Base-by-base conservation (phyloP, 2,888 invertebrate genomes). In the Campoplex nolae region DNA sequence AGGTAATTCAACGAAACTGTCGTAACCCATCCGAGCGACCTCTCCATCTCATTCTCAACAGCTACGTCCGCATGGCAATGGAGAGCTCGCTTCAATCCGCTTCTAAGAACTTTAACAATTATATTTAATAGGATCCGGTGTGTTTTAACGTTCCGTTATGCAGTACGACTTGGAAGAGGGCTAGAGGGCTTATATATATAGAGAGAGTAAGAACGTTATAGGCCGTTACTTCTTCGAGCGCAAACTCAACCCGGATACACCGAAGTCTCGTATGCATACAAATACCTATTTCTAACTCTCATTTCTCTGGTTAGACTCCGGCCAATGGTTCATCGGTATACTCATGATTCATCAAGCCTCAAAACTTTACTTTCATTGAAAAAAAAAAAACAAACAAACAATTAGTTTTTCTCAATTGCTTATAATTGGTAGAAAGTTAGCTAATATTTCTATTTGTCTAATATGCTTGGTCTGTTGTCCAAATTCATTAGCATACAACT, bases 41-140 rank as follows among this genome's bases (percentile, higher is more conserved):
- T 23, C 38, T 79, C 56, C 67, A 48, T 78, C 48, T 78, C 28
- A 42, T 38, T 65, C 58, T 68, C 73, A 81, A 88, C 74, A 38
- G 65, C 70, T 71, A 38, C 62, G 51, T 73, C 71, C 51, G 42
- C 38, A 35, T 65, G 16, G 38, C 62, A 62, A 18, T 48, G 83
- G 73, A 74, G 32, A 65, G 35, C 32, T 38, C n/a, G 23, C 28
- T n/a, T 51, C 35, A 38, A 84, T 86, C 83, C 90, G 89, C 87
- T 89, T 89, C 90, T 83, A 92, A 90, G 89, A 94, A 94, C 90
- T 93, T 94, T 91, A 92, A 93, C 93, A 92, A 93, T 93, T 93
- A 93, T 93, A 93, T 93, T 93, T 92, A 93, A 94, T 92, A 92
- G 90, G 92, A 92, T 92, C 87, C 86, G 56, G 79, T 32, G 68